Percentiles rank a stretch among this genome's conserved stretches.
Evolutionary conservation across 2,888 invertebrate species (phyloP).

Genomic region (Cephus sareptanus): DNA sequence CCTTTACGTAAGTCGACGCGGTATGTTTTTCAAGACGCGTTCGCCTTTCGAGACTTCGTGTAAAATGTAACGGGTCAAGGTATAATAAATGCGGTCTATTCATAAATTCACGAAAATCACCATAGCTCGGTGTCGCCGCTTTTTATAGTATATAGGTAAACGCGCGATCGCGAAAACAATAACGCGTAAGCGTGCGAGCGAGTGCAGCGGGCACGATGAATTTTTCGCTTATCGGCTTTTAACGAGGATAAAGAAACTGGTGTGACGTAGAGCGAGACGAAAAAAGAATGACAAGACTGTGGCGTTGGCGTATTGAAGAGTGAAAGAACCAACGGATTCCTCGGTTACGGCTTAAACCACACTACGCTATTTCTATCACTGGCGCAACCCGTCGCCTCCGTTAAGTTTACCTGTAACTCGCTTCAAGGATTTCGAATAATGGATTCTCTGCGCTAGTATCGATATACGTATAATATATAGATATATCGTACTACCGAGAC

Average conservation of each 20-base stretch:
- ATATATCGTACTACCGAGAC: not conserved
- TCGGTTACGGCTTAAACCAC: not conserved
- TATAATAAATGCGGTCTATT: constrained; percentile 22
- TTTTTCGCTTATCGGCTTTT: not conserved
- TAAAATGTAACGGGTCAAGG: constrained; percentile 23
- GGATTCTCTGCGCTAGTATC: not conserved
- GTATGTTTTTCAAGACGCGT: constrained; percentile 1
- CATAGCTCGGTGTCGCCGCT: constrained; percentile 16
- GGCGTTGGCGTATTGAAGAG: not conserved
- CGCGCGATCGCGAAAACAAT: not conserved
- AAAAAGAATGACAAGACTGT: not conserved
- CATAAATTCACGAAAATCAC: constrained; percentile 24
- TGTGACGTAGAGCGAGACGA: not conserved
- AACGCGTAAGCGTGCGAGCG: not conserved
- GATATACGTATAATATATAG: no score
- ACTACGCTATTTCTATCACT: not conserved
- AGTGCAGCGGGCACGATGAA: not conserved
- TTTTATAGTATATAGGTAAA: not conserved
- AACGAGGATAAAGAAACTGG: not conserved
- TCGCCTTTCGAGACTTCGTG: not conserved
- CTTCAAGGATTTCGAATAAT: not conserved
- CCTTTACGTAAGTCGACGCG: not conserved
- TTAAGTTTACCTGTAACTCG: not conserved
- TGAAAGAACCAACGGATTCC: not conserved
- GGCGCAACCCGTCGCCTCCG: not conserved